phyloP scores from a whole-genome alignment of 2,888 invertebrate genomes.

The Thyatira batis region DNA sequence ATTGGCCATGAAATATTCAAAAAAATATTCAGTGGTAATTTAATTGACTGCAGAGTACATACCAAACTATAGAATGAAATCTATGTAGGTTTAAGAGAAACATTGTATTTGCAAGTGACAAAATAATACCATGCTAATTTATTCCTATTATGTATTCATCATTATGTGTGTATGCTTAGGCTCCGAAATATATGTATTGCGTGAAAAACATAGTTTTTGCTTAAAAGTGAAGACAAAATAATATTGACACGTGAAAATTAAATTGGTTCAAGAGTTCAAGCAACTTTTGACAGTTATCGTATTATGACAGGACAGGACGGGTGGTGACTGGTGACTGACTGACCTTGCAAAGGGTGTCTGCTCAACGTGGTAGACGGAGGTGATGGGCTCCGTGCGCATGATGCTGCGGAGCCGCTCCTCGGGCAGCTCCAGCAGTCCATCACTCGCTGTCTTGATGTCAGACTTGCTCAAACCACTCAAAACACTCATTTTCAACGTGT shows the following conservation, averaged over 20 bases:
- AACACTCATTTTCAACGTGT: constrained; percentile 81
- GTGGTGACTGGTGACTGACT: constrained; percentile 49
- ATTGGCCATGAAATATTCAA: constrained; percentile 32
- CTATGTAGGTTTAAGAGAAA: too few relatives aligned
- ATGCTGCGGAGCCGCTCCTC: constrained; percentile 86
- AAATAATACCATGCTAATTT: too few relatives aligned
- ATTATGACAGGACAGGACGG: constrained; percentile 11
- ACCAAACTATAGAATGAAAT: constrained; percentile 10
- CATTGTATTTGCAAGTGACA: too few relatives aligned
- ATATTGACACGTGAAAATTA: background rate
- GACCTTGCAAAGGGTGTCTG: constrained; percentile 93
- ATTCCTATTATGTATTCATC: too few relatives aligned
- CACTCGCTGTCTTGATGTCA: constrained; percentile 83
- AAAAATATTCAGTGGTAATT: background rate
- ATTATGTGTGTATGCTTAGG: too few relatives aligned
- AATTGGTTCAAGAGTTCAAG: constrained; percentile 17
- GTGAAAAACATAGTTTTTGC: too few relatives aligned
- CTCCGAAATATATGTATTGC: too few relatives aligned
- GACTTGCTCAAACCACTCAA: constrained; percentile 79
- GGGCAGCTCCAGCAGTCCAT: constrained; percentile 88
- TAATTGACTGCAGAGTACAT: background rate
- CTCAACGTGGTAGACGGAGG: constrained; percentile 90
- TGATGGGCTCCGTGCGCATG: constrained; percentile 88
- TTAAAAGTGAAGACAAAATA: too few relatives aligned
- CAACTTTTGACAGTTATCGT: constrained; percentile 26